phyloP scores from a whole-genome alignment of 2,888 invertebrate genomes.

The Pollenia labialis region DNA sequence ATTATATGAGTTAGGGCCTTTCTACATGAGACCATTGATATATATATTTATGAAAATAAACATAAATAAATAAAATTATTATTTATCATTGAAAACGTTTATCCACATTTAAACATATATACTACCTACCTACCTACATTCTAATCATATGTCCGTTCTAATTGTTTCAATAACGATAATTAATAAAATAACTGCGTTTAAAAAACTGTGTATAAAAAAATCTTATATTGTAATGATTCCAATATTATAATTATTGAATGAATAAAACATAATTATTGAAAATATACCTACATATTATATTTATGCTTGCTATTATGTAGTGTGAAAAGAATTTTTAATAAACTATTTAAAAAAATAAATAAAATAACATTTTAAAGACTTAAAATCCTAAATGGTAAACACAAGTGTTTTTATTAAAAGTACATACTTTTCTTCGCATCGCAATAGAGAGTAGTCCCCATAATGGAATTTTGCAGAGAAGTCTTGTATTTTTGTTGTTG shows the following conservation, averaged over 20 bases:
- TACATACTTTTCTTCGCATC: no score
- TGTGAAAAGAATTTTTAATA: conserved; percentile 75
- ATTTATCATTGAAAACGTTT: neutral
- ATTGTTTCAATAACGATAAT: conserved; percentile 37
- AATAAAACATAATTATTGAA: conserved; percentile 34
- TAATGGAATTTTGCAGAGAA: no score
- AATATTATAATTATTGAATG: conserved; percentile 67
- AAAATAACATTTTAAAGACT: conserved; percentile 67
- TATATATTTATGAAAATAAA: conserved; percentile 10
- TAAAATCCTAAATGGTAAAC: conserved; percentile 45
- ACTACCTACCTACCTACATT: neutral
- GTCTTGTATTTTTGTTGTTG: no score
- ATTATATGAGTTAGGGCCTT: no score
- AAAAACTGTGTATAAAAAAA: conserved; percentile 47
- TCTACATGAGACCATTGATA: no score
- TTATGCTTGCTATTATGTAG: conserved; percentile 73
- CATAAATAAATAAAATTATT: conserved; percentile 21
- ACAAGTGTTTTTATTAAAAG: conserved; percentile 12
- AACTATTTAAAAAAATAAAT: conserved; percentile 68
- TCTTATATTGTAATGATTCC: conserved; percentile 57
- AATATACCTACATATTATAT: conserved; percentile 57
- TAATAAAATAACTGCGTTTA: conserved; percentile 32
- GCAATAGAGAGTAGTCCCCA: no score
- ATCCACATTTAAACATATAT: no score
- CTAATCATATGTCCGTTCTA: conserved; percentile 13